Percentiles rank a stretch among this genome's conserved stretches.
Conservation (phyloP, 2,888 invertebrate genomes). For the Drosophila colorata region DNA sequence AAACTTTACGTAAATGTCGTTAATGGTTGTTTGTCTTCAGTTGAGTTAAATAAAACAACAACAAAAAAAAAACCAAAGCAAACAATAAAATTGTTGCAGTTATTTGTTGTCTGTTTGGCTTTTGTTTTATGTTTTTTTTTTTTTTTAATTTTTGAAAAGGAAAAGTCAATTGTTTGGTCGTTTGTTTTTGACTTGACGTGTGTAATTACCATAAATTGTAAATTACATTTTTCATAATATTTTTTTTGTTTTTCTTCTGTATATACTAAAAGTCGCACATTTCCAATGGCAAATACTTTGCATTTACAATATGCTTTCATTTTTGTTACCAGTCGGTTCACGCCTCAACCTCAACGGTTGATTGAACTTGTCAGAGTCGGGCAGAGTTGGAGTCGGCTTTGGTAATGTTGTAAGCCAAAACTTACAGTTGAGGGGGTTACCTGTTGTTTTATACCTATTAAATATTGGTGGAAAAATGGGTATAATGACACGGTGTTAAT, state of each 20-base stretch:
- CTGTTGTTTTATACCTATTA: slow-evolving; percentile 6
- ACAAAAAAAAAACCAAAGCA: slow-evolving; percentile 36
- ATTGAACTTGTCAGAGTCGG: slow-evolving; percentile 71
- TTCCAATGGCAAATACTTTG: slow-evolving; percentile 68
- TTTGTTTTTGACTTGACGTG: slow-evolving; percentile 60
- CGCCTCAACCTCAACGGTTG: slow-evolving; percentile 77
- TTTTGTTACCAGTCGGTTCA: slow-evolving; percentile 60
- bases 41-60: slow-evolving; percentile 17
- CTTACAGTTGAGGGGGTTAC: slow-evolving; percentile 6
- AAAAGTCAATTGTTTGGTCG: slow-evolving; percentile 73
- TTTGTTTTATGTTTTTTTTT: slow-evolving; percentile 5
- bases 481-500: background rate
- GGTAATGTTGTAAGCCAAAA: slow-evolving; percentile 37
- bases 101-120: slow-evolving; percentile 13
- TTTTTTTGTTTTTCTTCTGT: slow-evolving; percentile 31
- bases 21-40: slow-evolving; percentile 54
- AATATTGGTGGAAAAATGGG: background rate
- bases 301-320: slow-evolving; percentile 67
- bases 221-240: slow-evolving; percentile 66
- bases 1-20: slow-evolving; percentile 77
- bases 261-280: slow-evolving; percentile 77
- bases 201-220: slow-evolving; percentile 77
- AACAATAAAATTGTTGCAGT: slow-evolving; percentile 63
- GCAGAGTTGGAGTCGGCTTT: slow-evolving; percentile 25
- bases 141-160: slow-evolving; percentile 51